phyloP scores from a whole-genome alignment of 2,797 vertebrate species.

The Channa striata region DNA sequence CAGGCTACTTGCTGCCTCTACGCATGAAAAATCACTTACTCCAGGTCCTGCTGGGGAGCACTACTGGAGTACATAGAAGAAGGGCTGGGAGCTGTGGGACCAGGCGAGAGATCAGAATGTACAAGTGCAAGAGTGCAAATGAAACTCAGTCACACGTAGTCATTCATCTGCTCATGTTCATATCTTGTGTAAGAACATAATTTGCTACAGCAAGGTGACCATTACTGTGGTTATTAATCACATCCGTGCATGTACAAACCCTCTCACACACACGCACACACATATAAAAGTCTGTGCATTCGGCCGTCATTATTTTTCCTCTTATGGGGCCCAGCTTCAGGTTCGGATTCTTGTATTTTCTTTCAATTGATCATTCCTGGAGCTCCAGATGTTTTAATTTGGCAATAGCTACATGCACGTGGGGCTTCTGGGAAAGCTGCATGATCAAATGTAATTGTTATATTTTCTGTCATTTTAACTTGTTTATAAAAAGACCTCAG shows the following conservation, averaged over 20 bases:
- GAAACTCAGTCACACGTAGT: constrained; percentile 2
- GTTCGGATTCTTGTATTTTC: constrained; percentile 55
- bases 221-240: constrained; percentile 66
- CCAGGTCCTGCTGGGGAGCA: constrained; percentile 48
- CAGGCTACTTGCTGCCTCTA: constrained; percentile 77
- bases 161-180: not conserved
- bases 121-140: constrained; percentile 11
- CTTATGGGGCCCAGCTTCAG: constrained; percentile 37
- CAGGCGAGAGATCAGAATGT: constrained; percentile 31
- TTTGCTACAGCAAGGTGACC: constrained; percentile 33
- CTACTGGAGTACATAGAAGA: constrained; percentile 46
- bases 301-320: constrained; percentile 49
- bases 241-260: constrained; percentile 40
- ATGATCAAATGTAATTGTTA: constrained; percentile 58
- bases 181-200: constrained; percentile 25
- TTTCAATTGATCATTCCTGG: constrained; percentile 57
- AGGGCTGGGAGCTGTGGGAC: constrained; percentile 45
- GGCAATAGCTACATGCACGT: constrained; percentile 52
- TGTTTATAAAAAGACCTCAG: constrained; percentile 9
- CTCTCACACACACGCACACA: not conserved
- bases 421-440: constrained; percentile 25
- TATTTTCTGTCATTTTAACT: constrained; percentile 45
- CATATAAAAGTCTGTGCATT: constrained; percentile 5
- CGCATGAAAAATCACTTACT: constrained; percentile 77
- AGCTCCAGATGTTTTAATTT: constrained; percentile 74